Evolutionary conservation across 1,140 invertebrate species (phyloP).

Genomic region (Mamestra configurata): DNA sequence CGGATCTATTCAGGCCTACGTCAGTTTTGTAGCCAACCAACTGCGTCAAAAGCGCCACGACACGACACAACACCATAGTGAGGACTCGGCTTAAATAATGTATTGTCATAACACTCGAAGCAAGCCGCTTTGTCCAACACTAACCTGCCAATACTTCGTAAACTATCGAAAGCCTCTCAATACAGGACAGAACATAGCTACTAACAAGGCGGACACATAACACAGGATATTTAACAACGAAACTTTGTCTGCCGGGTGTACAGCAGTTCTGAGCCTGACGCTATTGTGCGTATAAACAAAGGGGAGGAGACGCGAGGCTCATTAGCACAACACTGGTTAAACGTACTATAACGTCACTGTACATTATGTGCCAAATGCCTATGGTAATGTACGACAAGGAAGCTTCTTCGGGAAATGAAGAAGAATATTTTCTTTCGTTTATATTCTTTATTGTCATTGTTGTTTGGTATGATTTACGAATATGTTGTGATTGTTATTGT

Average conservation of each 20-base stretch:
- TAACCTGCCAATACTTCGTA: slow-evolving; percentile 2
- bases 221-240: slow-evolving; percentile 65
- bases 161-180: slow-evolving; percentile 22
- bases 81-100: no score
- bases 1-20: no score
- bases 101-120: not conserved
- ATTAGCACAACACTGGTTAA: slow-evolving; percentile 62
- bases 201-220: slow-evolving; percentile 57
- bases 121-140: not conserved
- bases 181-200: slow-evolving; percentile 30
- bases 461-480: not conserved
- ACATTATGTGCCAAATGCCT: not conserved
- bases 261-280: slow-evolving; percentile 53
- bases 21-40: no score
- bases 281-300: slow-evolving; percentile 75
- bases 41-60: no score
- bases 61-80: no score
- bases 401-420: not conserved
- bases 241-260: slow-evolving; percentile 62
- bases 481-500: not conserved
- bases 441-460: not conserved
- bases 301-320: slow-evolving; percentile 61
- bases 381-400: not conserved
- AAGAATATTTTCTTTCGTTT: not conserved
- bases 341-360: not conserved